Base-by-base conservation (phyloP, 2,113 vertebrate species). In the Poeciliopsis occidentalis region DNA sequence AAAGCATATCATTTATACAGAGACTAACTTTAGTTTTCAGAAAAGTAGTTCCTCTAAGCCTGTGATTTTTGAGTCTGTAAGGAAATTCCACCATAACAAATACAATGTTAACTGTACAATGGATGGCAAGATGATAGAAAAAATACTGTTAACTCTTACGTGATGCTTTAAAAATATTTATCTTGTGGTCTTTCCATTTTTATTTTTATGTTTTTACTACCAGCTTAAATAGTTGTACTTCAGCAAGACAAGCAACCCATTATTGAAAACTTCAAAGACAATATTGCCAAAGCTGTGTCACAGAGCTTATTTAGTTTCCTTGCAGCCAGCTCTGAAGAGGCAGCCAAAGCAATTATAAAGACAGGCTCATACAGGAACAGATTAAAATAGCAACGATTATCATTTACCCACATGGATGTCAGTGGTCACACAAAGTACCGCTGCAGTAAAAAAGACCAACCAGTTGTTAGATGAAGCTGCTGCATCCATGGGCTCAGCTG, bases 351-450 rank as follows among this genome's bases (percentile, higher is more conserved):
- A 84, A 85, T 86, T 84, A 78, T 39, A 26, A 73, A 65, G 64
- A 83, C 67, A 78, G 73, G 64, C 73, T 87, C 26, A 69, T 57
- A 60, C 62, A 82, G 67, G 64, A 69, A 69, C 66, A 80, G 82
- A 87, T 85, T 73, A 79, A 86, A 87, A 88, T 78, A 73, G 77
- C 71, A 73, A 47, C 68, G 67, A 64, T 65, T 44, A 67, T 73
- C 37, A 77, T 76, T 73, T 76, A 77, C 34, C 62, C 71, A 57
- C 65, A 60, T 62, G 54, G 65, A 65, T 32, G 51, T 0, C 51
- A 71, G 47, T 22, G 44, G 54, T 51, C 41, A 77, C 47, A 68
- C 75, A 57, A n/a, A 71, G 31, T 75, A 26, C 62, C 4, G 51
- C 61, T 66, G 47, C 73, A 19, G 82, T 71, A 69, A 64, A 64